Percentiles rank a stretch among this genome's conserved stretches.
These are phyloP conservation scores for Acipenser transmontanus DNA, from an alignment of 2,797 vertebrate species.

Conservation along the genomic window DNA sequence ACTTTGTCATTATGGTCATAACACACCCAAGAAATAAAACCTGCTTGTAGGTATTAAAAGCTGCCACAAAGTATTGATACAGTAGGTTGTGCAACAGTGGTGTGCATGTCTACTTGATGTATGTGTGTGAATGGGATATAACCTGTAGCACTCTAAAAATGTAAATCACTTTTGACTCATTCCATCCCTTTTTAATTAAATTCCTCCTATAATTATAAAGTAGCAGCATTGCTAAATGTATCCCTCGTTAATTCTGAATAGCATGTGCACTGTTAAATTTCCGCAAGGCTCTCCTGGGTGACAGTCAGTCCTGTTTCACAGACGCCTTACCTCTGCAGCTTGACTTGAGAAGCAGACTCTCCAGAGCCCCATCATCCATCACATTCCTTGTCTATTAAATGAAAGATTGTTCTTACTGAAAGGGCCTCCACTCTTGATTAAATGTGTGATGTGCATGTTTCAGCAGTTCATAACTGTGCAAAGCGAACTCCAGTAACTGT, in stretches of 20 bases:
- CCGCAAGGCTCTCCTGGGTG: neutral
- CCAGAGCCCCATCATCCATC: constrained; percentile 23
- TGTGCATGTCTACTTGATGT: too few relatives aligned
- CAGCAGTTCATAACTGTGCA: constrained; percentile 25
- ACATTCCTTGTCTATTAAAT: constrained; percentile 22
- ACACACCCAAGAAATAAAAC: too few relatives aligned
- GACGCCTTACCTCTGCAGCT: constrained; percentile 4
- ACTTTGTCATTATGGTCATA: too few relatives aligned
- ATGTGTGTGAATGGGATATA: neutral
- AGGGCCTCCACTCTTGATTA: constrained; percentile 33
- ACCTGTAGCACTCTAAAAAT: neutral
- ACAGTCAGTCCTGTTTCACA: constrained; percentile 9
- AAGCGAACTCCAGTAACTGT: constrained; percentile 1
- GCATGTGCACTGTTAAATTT: constrained; percentile 7
- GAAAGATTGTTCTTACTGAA: constrained; percentile 31
- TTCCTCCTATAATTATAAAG: neutral
- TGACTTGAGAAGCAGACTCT: constrained; percentile 2
- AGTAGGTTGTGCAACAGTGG: too few relatives aligned
- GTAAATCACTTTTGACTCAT: neutral
- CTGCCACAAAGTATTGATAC: too few relatives aligned
- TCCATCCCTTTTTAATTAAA: neutral
- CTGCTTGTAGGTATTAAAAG: too few relatives aligned
- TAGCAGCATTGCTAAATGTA: neutral
- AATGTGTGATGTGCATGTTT: constrained; percentile 34
- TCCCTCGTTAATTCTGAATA: constrained; percentile 8